Evolutionary conservation across 2,888 invertebrate species (phyloP).

Genomic region (Baccha elongata): DNA sequence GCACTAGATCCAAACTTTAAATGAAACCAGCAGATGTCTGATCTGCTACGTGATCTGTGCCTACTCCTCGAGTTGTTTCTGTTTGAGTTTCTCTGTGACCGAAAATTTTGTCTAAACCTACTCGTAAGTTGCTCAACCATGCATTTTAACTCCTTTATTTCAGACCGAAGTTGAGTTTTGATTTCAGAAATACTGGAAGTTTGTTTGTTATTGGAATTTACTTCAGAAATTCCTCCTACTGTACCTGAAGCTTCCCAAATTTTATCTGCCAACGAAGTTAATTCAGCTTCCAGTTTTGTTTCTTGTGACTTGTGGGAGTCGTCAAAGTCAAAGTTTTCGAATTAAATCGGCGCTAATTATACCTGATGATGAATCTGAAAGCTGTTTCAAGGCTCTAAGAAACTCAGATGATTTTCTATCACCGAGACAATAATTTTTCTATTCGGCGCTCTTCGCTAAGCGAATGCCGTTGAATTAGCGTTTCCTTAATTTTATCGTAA

Average conservation of each 20-base stretch:
- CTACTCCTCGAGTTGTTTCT: no score
- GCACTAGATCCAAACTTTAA: no score
- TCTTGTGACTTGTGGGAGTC: conserved; percentile 27
- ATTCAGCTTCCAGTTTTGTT: not conserved
- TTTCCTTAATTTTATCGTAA: no score
- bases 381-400: not conserved
- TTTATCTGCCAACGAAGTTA: conserved; percentile 23
- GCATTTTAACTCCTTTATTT: not conserved
- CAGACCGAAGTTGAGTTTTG: conserved; percentile 8
- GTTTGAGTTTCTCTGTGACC: no score
- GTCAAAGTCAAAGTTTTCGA: conserved; percentile 13
- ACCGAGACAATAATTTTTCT: no score
- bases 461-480: no score
- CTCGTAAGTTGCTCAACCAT: conserved; percentile 3
- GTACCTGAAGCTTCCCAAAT: conserved; percentile 25
- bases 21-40: no score
- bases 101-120: not conserved
- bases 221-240: conserved; percentile 5
- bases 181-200: not conserved
- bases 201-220: not conserved
- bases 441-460: no score
- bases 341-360: conserved; percentile 23
- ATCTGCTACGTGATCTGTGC: no score
- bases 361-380: conserved; percentile 1
- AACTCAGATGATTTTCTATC: no score